Conservation (phyloP, 53 echinoderm and acorn worm genomes). For the Temnopleurus reevesii region DNA sequence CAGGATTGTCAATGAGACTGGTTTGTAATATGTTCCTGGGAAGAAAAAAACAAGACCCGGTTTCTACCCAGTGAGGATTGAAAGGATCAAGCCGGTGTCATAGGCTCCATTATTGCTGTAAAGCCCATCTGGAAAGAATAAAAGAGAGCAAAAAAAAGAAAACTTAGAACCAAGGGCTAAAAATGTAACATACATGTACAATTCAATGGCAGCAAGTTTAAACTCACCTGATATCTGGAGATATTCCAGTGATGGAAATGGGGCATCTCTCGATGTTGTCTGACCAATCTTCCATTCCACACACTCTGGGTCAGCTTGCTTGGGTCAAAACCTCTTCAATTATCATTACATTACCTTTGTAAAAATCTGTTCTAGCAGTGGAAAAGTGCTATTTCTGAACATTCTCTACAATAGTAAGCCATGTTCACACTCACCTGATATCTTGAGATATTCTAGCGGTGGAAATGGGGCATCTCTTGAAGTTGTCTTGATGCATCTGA, state of each 20-base stretch:
- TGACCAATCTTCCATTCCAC: slow-evolving; percentile 70
- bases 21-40: too few species aligned
- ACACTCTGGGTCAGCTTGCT: slow-evolving; percentile 64
- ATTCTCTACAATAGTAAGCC: background rate
- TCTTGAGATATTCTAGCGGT: slow-evolving; percentile 70
- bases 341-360: too few species aligned
- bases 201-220: background rate
- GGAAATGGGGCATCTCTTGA: slow-evolving; percentile 75
- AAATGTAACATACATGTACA: background rate
- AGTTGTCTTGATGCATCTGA: slow-evolving; percentile 77
- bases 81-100: too few species aligned
- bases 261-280: slow-evolving; percentile 71
- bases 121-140: too few species aligned
- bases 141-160: background rate
- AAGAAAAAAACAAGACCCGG: too few species aligned
- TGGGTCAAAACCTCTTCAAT: slow-evolving; percentile 31
- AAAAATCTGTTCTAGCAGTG: too few species aligned
- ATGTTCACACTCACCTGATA: slow-evolving; percentile 76
- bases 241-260: slow-evolving; percentile 66
- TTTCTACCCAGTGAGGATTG: too few species aligned
- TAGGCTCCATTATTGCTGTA: too few species aligned
- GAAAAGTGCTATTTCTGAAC: too few species aligned
- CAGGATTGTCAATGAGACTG: too few species aligned
- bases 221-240: slow-evolving; percentile 82
- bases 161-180: too few species aligned